phyloP scores from a whole-genome alignment of 2,888 invertebrate genomes.

The Melikaiella ostensackeni region DNA sequence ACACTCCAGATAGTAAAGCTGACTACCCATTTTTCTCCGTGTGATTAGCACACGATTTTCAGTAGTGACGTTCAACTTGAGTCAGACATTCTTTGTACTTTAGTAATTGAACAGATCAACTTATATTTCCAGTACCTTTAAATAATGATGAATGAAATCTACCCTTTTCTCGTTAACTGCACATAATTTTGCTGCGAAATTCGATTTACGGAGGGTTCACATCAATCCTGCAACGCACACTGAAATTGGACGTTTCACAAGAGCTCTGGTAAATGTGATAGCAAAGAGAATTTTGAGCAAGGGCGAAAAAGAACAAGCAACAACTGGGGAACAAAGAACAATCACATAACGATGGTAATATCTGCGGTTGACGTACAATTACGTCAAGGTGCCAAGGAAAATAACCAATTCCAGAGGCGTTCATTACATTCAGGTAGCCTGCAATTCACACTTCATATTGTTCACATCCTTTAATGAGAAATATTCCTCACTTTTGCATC shows the following conservation, averaged over 20 bases:
- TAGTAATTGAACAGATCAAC: background rate
- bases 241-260: slow-evolving; percentile 23
- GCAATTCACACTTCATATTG: slow-evolving; percentile 17
- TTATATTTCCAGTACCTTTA: no score
- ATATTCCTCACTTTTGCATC: background rate
- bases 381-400: slow-evolving; percentile 67
- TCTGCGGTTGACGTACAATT: slow-evolving; percentile 73
- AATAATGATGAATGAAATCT: background rate
- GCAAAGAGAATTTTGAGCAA: slow-evolving; percentile 42
- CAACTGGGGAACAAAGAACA: slow-evolving; percentile 65
- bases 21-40: no score
- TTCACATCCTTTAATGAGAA: slow-evolving; percentile 14
- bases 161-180: background rate
- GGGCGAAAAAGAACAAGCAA: slow-evolving; percentile 50
- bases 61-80: background rate
- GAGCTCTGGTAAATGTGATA: slow-evolving; percentile 5
- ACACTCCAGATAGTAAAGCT: no score
- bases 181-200: background rate
- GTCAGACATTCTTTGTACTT: background rate
- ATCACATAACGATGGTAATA: slow-evolving; percentile 71
- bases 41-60: background rate
- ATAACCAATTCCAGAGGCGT: slow-evolving; percentile 73
- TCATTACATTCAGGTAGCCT: slow-evolving; percentile 58
- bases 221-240: background rate
- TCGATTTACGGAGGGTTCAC: background rate